A percentile compares a stretch with the other conserved stretches of the same genome.
These are phyloP conservation scores for Alfaro cultratus DNA, from an alignment of 2,797 vertebrate species.

Conservation along the genomic window DNA sequence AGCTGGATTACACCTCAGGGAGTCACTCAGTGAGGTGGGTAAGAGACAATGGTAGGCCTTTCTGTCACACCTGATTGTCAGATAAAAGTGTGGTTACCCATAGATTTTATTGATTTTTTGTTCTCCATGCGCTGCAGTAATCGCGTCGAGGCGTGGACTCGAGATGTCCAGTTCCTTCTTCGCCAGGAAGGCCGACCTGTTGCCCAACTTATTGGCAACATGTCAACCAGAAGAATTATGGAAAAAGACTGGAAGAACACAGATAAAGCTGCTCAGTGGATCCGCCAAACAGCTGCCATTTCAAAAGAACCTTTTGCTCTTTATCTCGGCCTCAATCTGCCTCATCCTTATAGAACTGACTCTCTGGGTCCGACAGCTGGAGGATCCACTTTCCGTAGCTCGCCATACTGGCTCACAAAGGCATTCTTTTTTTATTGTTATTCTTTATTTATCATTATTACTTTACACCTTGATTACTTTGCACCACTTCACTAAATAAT, in stretches of 20 bases:
- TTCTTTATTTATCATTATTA: background rate
- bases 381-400: constrained; percentile 92
- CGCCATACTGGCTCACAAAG: constrained; percentile 93
- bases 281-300: constrained; percentile 77
- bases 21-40: constrained; percentile 93
- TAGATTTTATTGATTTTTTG: constrained; percentile 1
- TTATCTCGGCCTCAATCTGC: constrained; percentile 94
- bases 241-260: constrained; percentile 87
- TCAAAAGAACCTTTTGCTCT: constrained; percentile 87
- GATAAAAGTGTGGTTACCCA: background rate
- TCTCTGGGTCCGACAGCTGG: constrained; percentile 90
- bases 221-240: constrained; percentile 85
- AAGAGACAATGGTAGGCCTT: background rate
- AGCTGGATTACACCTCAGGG: constrained; percentile 93
- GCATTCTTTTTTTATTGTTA: constrained; percentile 60
- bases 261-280: constrained; percentile 86
- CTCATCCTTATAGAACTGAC: constrained; percentile 91
- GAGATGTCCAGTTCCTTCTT: constrained; percentile 90
- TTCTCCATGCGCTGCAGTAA: constrained; percentile 79
- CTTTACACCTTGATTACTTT: background rate
- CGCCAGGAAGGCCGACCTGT: constrained; percentile 91
- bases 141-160: constrained; percentile 96
- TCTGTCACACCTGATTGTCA: background rate
- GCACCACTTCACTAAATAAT: background rate
- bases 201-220: constrained; percentile 83